Conservation (phyloP, 2,888 invertebrate species). For the Phalangium opilio region DNA sequence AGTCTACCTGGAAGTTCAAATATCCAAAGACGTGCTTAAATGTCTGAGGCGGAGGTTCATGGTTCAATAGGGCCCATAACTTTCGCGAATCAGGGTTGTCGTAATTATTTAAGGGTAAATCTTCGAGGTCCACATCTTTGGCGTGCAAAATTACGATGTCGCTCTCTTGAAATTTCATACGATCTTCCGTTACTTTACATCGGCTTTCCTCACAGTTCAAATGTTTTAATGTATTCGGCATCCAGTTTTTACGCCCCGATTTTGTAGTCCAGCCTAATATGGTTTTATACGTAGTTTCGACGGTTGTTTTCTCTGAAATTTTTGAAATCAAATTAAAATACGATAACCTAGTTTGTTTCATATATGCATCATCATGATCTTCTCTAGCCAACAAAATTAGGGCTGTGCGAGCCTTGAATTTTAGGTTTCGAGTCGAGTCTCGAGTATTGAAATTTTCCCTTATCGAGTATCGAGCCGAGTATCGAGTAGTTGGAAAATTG, state of each 20-base stretch:
- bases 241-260: background rate
- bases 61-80: slow-evolving; percentile 17
- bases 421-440: no score
- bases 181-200: slow-evolving; percentile 17
- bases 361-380: no score
- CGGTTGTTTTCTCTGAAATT: no score
- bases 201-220: slow-evolving; percentile 4
- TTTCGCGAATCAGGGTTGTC: slow-evolving; percentile 10
- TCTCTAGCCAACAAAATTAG: no score
- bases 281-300: no score
- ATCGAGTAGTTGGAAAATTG: no score
- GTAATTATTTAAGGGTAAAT: slow-evolving; percentile 9
- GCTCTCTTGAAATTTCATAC: slow-evolving; percentile 12
- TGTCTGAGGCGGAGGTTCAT: slow-evolving; percentile 19
- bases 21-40: slow-evolving; percentile 6
- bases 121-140: slow-evolving; percentile 11
- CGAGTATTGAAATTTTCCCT: no score
- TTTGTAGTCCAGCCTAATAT: no score
- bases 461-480: no score
- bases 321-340: no score
- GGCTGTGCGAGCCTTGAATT: no score
- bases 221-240: background rate
- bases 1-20: slow-evolving; percentile 11
- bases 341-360: no score
- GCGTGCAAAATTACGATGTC: slow-evolving; percentile 20